Evolutionary conservation across 2,888 invertebrate species (phyloP).

Genomic region (Sarcophaga caerulescens): DNA sequence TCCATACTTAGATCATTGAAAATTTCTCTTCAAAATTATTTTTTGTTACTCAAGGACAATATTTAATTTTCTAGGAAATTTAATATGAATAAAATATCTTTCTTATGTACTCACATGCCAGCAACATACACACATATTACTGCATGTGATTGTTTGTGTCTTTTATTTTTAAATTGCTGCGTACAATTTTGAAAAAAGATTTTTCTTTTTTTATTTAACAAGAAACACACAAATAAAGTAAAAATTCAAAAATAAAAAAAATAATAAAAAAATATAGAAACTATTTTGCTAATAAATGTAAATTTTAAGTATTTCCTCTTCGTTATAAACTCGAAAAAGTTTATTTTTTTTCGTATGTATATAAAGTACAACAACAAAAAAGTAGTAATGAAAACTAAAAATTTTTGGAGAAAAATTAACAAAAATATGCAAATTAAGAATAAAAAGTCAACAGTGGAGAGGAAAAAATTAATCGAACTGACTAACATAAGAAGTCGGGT

Average conservation of each 20-base stretch:
- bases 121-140: not conserved
- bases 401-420: slow-evolving; percentile 78
- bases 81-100: no score
- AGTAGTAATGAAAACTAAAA: slow-evolving; percentile 65
- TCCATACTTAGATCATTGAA: no score
- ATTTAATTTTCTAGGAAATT: not conserved
- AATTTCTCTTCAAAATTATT: not conserved
- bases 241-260: not conserved
- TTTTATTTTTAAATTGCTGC: slow-evolving; percentile 8
- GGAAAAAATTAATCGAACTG: not conserved
- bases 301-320: slow-evolving; percentile 79
- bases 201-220: slow-evolving; percentile 38
- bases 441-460: slow-evolving; percentile 69
- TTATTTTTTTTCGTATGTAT: slow-evolving; percentile 36
- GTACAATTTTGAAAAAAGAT: slow-evolving; percentile 15
- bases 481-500: no score
- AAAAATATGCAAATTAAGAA: slow-evolving; percentile 78
- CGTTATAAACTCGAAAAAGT: slow-evolving; percentile 74
- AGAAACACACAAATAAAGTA: slow-evolving; percentile 5
- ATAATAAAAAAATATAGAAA: not conserved
- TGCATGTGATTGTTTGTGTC: not conserved
- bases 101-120: not conserved
- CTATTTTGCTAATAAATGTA: slow-evolving; percentile 74
- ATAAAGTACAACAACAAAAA: slow-evolving; percentile 24
- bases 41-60: not conserved